phyloP scores from a whole-genome alignment of 2,113 vertebrate species.

The Halichoerus grypus region DNA sequence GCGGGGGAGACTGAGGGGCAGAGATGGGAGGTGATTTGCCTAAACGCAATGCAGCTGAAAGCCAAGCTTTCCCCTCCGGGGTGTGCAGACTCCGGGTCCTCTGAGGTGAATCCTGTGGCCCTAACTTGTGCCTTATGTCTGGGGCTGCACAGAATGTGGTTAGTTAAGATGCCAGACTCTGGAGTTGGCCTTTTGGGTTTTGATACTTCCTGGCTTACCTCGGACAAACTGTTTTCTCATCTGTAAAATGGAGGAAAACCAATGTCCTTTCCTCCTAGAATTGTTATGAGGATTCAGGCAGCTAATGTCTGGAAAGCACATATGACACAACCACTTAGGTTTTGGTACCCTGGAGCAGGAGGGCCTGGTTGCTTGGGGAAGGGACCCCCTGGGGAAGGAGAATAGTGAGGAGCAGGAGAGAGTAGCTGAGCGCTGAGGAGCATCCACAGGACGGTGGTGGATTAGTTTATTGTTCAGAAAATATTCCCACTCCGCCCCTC shows the following conservation, averaged over 20 bases:
- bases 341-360: neutral
- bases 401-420: neutral
- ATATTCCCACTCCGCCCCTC: accelerated
- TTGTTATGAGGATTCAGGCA: neutral
- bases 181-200: neutral
- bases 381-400: too few species aligned
- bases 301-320: neutral
- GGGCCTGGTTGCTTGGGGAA: neutral
- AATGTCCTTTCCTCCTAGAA: neutral
- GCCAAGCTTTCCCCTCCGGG: neutral
- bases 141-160: neutral
- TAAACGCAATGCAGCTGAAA: neutral
- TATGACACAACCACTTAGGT: neutral
- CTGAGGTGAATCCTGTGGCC: neutral
- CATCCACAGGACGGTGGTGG: neutral
- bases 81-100: neutral
- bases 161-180: neutral
- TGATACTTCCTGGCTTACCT: neutral
- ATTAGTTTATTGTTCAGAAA: neutral
- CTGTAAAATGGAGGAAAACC: neutral
- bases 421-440: neutral
- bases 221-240: neutral
- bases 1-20: neutral
- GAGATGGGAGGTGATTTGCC: neutral
- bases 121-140: neutral